Evolutionary conservation across 2,113 vertebrate genomes (phyloP).

Genomic region (Eidolon helvum): DNA sequence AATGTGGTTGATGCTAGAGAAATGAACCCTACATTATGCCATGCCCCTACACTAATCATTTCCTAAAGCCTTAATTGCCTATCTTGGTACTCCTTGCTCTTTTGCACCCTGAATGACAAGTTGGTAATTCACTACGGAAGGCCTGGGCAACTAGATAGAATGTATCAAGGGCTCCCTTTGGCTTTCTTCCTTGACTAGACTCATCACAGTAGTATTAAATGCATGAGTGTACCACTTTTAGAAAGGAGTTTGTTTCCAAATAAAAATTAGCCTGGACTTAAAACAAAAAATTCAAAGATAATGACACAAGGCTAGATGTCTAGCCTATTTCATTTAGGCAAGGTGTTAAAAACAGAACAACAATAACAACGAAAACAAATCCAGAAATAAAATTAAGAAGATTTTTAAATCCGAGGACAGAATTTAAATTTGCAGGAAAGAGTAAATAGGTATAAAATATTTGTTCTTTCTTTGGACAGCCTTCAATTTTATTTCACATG

Average conservation of each 20-base stretch:
- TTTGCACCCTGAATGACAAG: not conserved
- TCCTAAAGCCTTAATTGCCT: slow-evolving; percentile 32
- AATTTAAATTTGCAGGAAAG: not conserved
- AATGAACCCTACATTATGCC: not conserved
- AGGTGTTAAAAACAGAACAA: not conserved
- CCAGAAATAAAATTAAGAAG: not conserved
- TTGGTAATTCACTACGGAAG: not conserved
- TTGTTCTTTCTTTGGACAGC: not conserved
- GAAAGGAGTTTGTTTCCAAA: not conserved
- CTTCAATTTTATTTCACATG: not conserved
- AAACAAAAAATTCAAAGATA: not conserved
- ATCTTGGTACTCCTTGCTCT: not conserved
- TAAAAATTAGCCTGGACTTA: not conserved
- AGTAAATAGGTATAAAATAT: not conserved
- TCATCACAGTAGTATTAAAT: not conserved
- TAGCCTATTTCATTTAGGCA: not conserved
- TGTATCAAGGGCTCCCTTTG: not conserved
- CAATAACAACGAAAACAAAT: not conserved
- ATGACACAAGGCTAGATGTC: not conserved
- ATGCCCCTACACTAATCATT: not conserved
- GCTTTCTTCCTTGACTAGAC: not conserved
- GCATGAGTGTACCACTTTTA: not conserved
- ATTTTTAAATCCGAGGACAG: not conserved
- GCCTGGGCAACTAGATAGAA: not conserved
- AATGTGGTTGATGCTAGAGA: not conserved